These are phyloP conservation scores for Cervus canadensis DNA, from an alignment of 2,113 vertebrate species.

Conservation along the genomic window DNA sequence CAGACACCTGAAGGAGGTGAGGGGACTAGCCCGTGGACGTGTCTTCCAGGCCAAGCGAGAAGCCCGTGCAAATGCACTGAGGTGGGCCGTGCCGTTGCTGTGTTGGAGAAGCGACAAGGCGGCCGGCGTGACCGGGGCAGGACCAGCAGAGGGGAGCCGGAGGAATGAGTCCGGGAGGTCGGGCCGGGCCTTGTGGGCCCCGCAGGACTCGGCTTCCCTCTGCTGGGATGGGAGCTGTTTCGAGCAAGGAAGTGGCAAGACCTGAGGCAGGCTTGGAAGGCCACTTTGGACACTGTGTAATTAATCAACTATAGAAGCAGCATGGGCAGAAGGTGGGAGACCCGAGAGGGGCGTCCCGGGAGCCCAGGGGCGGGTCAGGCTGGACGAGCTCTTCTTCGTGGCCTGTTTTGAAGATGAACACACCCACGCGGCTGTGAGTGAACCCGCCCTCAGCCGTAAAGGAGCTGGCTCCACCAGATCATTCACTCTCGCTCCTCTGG, in stretches of 20 bases:
- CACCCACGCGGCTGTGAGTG: background rate
- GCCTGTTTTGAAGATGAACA: background rate
- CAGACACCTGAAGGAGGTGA: background rate
- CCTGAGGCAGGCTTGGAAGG: too few species aligned
- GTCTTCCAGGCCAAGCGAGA: background rate
- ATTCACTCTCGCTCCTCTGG: accelerated
- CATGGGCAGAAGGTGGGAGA: background rate
- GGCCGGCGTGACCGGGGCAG: background rate
- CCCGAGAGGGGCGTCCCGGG: background rate
- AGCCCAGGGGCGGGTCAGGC: background rate
- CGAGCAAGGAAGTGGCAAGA: background rate
- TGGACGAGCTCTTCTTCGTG: background rate
- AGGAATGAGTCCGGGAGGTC: background rate
- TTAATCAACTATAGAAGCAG: accelerated
- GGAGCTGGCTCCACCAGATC: background rate
- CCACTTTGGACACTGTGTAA: background rate
- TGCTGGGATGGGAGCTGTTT: background rate
- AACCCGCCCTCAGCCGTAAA: background rate
- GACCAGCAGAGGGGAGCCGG: accelerated
- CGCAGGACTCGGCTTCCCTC: too few species aligned
- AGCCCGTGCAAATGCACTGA: background rate
- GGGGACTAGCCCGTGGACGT: accelerated
- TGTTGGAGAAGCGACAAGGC: background rate
- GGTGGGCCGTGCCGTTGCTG: accelerated
- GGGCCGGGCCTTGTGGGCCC: background rate